Conservation (phyloP, 2,888 invertebrate species). For the Thera obeliscata region DNA sequence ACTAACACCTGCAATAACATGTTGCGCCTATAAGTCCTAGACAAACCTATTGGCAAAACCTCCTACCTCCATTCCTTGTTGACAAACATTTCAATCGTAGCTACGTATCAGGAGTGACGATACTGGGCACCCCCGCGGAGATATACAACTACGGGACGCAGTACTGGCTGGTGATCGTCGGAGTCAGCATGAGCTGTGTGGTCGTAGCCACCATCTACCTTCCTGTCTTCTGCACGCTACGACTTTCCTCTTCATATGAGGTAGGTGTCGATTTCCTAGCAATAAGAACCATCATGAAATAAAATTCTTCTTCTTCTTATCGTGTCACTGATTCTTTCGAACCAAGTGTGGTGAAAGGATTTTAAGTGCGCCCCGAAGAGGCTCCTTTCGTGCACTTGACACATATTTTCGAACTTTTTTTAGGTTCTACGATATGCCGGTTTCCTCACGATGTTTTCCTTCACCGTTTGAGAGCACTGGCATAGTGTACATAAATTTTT, state of each 20-base stretch:
- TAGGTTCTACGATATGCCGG: no score
- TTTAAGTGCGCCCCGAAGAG: no score
- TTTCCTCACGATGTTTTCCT: no score
- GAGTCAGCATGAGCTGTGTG: constrained; percentile 87
- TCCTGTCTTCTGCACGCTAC: constrained; percentile 91
- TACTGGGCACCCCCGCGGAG: constrained; percentile 94
- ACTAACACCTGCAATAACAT: background rate
- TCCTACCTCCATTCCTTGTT: constrained; percentile 26
- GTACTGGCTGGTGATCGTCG: constrained; percentile 90
- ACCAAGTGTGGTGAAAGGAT: no score
- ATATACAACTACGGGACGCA: constrained; percentile 94
- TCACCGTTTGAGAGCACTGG: no score
- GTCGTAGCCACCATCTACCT: constrained; percentile 89
- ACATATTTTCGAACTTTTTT: no score
- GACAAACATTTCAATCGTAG: constrained; percentile 70
- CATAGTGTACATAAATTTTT: no score
- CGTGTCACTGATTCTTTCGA: no score
- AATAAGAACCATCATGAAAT: no score
- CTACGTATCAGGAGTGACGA: constrained; percentile 94
- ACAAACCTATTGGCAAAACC: constrained; percentile 18
- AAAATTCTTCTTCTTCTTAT: no score
- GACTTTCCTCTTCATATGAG: constrained; percentile 93
- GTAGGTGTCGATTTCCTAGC: constrained; percentile 68
- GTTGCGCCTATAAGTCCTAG: constrained; percentile 6
- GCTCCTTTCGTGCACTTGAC: no score